Conservation (phyloP, 1,140 invertebrate genomes). For the Tetraneura akinire region DNA sequence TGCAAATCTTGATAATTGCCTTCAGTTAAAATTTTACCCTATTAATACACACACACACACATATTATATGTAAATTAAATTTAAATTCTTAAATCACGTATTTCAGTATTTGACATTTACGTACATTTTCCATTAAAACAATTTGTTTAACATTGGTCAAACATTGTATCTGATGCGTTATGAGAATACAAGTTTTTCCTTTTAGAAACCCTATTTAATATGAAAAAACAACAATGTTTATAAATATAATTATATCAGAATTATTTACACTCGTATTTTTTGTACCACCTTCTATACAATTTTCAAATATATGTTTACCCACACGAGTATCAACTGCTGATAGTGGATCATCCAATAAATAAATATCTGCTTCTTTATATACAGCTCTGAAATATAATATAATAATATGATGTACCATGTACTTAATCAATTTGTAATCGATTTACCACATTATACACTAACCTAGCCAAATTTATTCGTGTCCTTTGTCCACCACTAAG, state of each 20-base stretch:
- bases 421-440: no score
- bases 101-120: constrained; percentile 58
- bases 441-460: neutral
- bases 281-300: constrained; percentile 64
- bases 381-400: constrained; percentile 52
- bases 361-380: constrained; percentile 68
- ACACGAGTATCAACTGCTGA: constrained; percentile 82
- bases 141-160: constrained; percentile 74
- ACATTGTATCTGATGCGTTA: constrained; percentile 84
- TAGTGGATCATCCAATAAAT: constrained; percentile 79
- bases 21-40: constrained; percentile 65
- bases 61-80: no score
- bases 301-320: constrained; percentile 75
- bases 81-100: no score
- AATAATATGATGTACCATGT: neutral
- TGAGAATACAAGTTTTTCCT: constrained; percentile 72
- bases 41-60: no score
- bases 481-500: constrained; percentile 90
- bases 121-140: constrained; percentile 74
- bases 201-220: constrained; percentile 59
- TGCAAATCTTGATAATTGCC: constrained; percentile 64
- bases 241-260: neutral
- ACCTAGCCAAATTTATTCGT: constrained; percentile 78
- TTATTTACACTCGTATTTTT: neutral
- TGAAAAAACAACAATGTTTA: neutral